Percentiles rank a stretch among this genome's conserved stretches.
Conservation (phyloP, 2,797 vertebrate species). For the Aplochiton taeniatus region DNA sequence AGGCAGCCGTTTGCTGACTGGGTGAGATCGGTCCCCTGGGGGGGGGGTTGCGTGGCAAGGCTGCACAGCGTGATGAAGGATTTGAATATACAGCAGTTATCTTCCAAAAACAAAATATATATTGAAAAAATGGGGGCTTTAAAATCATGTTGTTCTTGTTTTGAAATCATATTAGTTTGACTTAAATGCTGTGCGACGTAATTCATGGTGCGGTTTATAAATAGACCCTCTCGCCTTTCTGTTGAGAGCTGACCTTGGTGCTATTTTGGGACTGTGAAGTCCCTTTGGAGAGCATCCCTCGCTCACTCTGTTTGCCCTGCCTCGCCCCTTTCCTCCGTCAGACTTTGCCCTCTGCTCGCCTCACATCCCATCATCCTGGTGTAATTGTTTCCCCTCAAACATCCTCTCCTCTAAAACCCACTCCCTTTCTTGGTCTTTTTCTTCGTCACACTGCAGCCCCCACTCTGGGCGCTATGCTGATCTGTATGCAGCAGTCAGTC, state of each 20-base stretch:
- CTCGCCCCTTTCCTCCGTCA: neutral
- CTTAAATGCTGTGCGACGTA: neutral
- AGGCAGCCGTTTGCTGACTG: slow-evolving; percentile 11
- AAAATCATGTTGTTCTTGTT: neutral
- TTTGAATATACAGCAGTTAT: neutral
- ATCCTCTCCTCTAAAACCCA: slow-evolving; percentile 11
- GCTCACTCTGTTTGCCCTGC: neutral
- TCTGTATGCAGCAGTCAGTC: slow-evolving; percentile 84
- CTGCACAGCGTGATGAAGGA: slow-evolving; percentile 10
- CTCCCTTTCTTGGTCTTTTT: slow-evolving; percentile 14
- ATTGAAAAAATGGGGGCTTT: neutral
- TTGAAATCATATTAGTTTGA: slow-evolving; percentile 1
- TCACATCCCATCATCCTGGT: neutral
- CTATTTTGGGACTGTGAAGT: too few species aligned
- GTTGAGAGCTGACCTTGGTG: too few species aligned
- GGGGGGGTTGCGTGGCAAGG: slow-evolving; percentile 2
- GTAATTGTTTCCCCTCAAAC: slow-evolving; percentile 1
- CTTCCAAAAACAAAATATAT: neutral
- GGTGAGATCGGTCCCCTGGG: slow-evolving; percentile 11
- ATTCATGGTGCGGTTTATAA: too few species aligned
- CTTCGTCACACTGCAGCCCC: neutral
- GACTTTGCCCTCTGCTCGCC: slow-evolving; percentile 4
- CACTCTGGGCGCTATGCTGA: slow-evolving; percentile 62
- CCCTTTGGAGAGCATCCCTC: neutral
- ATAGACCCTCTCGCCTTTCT: too few species aligned